Percentiles rank a stretch among this genome's conserved stretches.
Conservation (phyloP, 2,113 vertebrate species). For the Aegotheles bennettii region DNA sequence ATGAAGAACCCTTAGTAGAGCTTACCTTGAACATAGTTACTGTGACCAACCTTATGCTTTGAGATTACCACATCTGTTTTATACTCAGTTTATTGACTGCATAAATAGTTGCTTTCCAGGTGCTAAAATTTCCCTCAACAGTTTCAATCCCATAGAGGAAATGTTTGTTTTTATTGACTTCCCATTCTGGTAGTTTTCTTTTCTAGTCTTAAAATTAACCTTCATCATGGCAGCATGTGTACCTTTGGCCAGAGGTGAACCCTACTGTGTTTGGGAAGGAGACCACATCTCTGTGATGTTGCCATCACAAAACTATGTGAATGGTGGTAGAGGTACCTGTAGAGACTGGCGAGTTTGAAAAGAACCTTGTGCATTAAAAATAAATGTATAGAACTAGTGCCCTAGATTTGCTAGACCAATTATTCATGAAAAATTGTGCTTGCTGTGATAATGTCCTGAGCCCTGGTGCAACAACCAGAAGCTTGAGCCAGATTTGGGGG, state of each 20-base stretch:
- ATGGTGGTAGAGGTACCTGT: background rate
- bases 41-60: background rate
- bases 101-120: background rate
- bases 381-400: background rate
- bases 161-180: conserved; percentile 29
- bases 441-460: background rate
- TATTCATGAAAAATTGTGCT: background rate
- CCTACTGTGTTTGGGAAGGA: background rate
- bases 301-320: background rate
- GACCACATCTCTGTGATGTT: background rate
- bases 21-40: background rate
- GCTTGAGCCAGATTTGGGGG: background rate
- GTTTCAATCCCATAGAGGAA: background rate
- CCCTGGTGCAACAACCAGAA: background rate
- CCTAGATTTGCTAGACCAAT: background rate
- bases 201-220: background rate
- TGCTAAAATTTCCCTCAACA: background rate
- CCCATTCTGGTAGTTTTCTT: background rate
- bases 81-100: background rate
- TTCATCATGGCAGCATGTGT: background rate
- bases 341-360: background rate
- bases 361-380: background rate
- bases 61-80: background rate
- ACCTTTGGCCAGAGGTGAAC: background rate
- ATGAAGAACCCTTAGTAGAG: background rate